Evolutionary conservation across 2,888 invertebrate species (phyloP), one percentile per base, ranked within the genome.

Genomic region (Cynaeus angustus): DNA sequence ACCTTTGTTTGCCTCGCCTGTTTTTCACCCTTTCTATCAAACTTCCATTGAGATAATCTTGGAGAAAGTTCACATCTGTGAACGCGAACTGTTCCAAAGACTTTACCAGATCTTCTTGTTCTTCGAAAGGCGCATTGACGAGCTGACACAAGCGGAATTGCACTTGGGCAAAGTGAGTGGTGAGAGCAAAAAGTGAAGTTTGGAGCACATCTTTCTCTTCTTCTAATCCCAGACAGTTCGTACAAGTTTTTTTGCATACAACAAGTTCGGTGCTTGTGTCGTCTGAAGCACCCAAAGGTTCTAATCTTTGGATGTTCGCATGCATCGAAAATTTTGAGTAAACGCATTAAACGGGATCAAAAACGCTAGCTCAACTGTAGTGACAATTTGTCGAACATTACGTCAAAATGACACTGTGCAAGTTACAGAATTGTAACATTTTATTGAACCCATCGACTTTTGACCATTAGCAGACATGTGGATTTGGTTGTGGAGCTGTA

Each of bases 81-180:
- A 97, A 97, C 1, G 98, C 97, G 86, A 98, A 98, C 83, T 96
- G 94, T 84, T 98, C 97, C 58, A 98, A 87, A 75, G 95, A 96
- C 82, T 94, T 93, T 37, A 98, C 85, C 84, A 98, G 87, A 33
- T 86, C 88, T 88, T 98, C 97, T 82, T 96, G 95, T 78, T 96
- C 93, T 74, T 92, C 91, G 0, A 89, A 85, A 0, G 94, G 91
- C 0, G 95, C 94, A 82, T 94, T 93, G 1, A 94, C 90, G 79
- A 95, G 94, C 86, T 95, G 95, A 48, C 93, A 89, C 59, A 95
- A 88, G 66, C 95, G 89, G 83, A 95, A 91, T 83, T 95, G 95
- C 1, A 92, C 91, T 85, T 98, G 98, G 30, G 98, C 98, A 83
- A 98, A 96, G 85, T 98, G 98, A n/a, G 97, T 95, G 3, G 97